phyloP scores from a whole-genome alignment of 2,888 invertebrate genomes.

The Bellardia pandia region DNA sequence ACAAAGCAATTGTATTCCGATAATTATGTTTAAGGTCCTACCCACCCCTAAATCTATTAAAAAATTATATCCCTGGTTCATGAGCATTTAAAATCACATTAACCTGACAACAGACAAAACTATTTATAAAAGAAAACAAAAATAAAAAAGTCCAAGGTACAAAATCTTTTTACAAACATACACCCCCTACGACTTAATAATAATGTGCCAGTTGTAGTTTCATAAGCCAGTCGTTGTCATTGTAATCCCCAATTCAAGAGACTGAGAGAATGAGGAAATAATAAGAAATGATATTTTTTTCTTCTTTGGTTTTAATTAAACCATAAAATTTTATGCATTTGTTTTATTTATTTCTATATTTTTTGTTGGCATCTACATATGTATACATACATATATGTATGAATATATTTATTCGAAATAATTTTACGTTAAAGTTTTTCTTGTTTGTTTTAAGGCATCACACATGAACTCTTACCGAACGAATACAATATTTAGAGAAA shows the following conservation, averaged over 20 bases:
- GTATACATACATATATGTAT: neutral
- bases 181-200: neutral
- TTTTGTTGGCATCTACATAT: neutral
- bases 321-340: conserved; percentile 48
- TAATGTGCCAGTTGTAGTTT: neutral
- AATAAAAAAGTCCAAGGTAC: too few relatives aligned
- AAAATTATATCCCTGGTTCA: too few relatives aligned
- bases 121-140: too few relatives aligned
- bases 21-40: too few relatives aligned
- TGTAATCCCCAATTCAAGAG: neutral
- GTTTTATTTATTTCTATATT: conserved; percentile 11
- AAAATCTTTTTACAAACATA: neutral
- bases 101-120: too few relatives aligned
- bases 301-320: conserved; percentile 56
- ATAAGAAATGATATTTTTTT: conserved; percentile 21
- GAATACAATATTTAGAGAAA: conserved; percentile 17
- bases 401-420: conserved; percentile 19
- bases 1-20: too few relatives aligned
- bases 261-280: neutral
- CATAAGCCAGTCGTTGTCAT: neutral
- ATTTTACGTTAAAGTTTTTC: conserved; percentile 17
- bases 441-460: conserved; percentile 32
- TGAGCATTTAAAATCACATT: too few relatives aligned
- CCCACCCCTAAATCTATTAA: too few relatives aligned
- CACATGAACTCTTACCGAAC: neutral